A percentile compares a stretch with the other conserved stretches of the same genome.
phyloP scores from a whole-genome alignment of 2,888 invertebrate species.

The Stegophylla sp. region DNA sequence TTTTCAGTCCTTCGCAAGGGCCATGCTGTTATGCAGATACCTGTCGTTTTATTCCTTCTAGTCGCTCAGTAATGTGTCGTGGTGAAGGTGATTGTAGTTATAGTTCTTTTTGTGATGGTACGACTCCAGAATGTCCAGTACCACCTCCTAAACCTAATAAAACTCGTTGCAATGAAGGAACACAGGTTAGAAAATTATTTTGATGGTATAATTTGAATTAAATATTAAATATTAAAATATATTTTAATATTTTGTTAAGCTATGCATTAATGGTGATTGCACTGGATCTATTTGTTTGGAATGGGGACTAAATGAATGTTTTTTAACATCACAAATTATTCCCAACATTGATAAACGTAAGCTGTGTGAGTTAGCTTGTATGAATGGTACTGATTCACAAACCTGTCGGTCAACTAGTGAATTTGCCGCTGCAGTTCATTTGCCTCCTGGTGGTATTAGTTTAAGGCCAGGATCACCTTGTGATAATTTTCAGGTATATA shows the following conservation, averaged over 20 bases:
- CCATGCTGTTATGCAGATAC: slow-evolving; percentile 87
- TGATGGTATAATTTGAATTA: background rate
- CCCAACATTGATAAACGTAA: slow-evolving; percentile 81
- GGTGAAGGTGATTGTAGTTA: slow-evolving; percentile 88
- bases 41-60: slow-evolving; percentile 77
- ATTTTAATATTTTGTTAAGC: slow-evolving; percentile 66
- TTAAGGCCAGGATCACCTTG: slow-evolving; percentile 95
- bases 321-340: slow-evolving; percentile 81
- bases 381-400: slow-evolving; percentile 76
- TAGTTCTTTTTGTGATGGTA: slow-evolving; percentile 85
- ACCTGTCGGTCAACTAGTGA: slow-evolving; percentile 88
- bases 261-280: slow-evolving; percentile 90
- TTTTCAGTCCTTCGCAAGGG: slow-evolving; percentile 90
- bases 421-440: slow-evolving; percentile 76
- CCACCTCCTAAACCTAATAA: slow-evolving; percentile 83
- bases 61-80: slow-evolving; percentile 76
- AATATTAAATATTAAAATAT: background rate
- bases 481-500: slow-evolving; percentile 90
- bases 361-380: slow-evolving; percentile 96
- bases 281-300: slow-evolving; percentile 93
- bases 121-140: slow-evolving; percentile 84
- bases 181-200: slow-evolving; percentile 51
- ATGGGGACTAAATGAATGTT: slow-evolving; percentile 94
- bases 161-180: slow-evolving; percentile 94
- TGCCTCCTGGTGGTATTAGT: slow-evolving; percentile 83